These are phyloP conservation scores for Nipponacmea schrenckii DNA, from an alignment of 2,888 invertebrate species.

Conservation along the genomic window DNA sequence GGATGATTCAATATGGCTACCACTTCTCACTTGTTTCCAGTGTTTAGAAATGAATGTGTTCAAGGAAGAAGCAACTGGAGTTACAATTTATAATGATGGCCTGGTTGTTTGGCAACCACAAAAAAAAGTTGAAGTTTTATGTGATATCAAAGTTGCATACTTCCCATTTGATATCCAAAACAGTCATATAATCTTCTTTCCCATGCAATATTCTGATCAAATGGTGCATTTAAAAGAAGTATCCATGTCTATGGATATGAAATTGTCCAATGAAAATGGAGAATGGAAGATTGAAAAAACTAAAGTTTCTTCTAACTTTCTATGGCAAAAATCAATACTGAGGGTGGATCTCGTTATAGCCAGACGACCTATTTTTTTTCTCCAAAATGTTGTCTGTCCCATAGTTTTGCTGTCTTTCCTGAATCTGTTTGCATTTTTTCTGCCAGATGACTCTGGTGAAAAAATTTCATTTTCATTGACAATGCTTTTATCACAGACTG, in stretches of 20 bases:
- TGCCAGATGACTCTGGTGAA: neutral
- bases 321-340: neutral
- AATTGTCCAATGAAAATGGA: neutral
- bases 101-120: neutral
- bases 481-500: neutral
- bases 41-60: constrained; percentile 3
- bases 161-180: neutral
- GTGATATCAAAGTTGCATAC: neutral
- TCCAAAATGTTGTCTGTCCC: neutral
- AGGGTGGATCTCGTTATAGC: neutral
- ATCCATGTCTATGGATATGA: neutral
- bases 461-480: neutral
- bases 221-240: neutral
- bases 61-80: neutral
- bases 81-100: neutral
- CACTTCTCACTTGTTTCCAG: neutral
- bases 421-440: neutral
- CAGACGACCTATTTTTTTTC: neutral
- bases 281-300: neutral
- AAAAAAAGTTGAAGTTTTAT: neutral
- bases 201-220: neutral
- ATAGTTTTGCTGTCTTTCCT: neutral
- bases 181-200: neutral
- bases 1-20: neutral
- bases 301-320: neutral